These are phyloP conservation scores for Idaea aversata DNA, from an alignment of 2,888 invertebrate species.

Conservation along the genomic window DNA sequence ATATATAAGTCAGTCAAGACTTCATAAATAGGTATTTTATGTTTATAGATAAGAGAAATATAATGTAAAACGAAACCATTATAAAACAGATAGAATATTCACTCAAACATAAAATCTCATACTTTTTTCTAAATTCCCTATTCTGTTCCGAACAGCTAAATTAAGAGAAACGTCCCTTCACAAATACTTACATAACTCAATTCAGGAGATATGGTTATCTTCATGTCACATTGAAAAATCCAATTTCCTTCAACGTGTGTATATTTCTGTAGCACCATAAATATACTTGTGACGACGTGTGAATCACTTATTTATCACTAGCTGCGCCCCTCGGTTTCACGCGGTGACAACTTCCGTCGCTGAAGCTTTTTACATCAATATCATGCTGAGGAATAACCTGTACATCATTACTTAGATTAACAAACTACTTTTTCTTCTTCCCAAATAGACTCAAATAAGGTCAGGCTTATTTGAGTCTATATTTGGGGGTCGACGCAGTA, in stretches of 20 bases:
- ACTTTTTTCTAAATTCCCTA: not conserved
- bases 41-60: too few species aligned
- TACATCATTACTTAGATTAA: too few species aligned
- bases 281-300: slow-evolving; percentile 36
- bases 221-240: slow-evolving; percentile 51
- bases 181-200: slow-evolving; percentile 1
- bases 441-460: too few species aligned
- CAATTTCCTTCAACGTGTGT: slow-evolving; percentile 59
- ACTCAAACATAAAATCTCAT: not conserved
- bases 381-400: too few species aligned
- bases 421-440: too few species aligned
- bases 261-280: slow-evolving; percentile 47
- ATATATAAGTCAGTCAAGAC: too few species aligned
- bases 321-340: not conserved
- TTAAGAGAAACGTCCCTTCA: not conserved
- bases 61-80: too few species aligned
- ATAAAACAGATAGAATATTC: not conserved
- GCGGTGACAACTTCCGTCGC: slow-evolving; percentile 7
- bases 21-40: too few species aligned
- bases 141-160: not conserved
- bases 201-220: slow-evolving; percentile 5
- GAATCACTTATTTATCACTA: not conserved
- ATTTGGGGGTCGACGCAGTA: too few species aligned
- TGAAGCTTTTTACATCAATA: not conserved
- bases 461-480: too few species aligned